phyloP scores from a whole-genome alignment of 2,113 vertebrate species.

The Felis chaus region DNA sequence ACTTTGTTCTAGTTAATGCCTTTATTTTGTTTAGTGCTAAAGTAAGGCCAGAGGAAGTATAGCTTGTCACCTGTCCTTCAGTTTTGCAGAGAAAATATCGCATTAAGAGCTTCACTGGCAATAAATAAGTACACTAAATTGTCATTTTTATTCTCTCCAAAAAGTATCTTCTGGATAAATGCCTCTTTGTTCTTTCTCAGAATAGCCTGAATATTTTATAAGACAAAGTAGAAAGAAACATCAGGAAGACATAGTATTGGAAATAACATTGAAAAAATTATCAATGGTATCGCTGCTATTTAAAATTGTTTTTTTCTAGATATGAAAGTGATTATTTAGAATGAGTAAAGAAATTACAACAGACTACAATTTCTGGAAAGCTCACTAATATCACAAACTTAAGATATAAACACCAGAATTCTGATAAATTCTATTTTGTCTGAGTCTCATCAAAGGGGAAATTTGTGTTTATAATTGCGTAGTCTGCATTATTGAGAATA shows the following conservation, averaged over 20 bases:
- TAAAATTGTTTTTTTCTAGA: background rate
- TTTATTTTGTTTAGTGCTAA: slow-evolving; percentile 37
- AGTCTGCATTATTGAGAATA: slow-evolving; percentile 11
- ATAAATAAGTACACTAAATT: slow-evolving; percentile 32
- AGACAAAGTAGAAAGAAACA: slow-evolving; percentile 22
- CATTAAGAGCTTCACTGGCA: background rate
- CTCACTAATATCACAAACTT: background rate
- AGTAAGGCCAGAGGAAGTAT: background rate
- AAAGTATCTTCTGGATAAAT: background rate
- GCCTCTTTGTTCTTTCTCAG: slow-evolving; percentile 16
- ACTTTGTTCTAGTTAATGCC: background rate
- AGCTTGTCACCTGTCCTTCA: background rate
- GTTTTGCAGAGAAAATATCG: background rate
- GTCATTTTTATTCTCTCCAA: background rate
- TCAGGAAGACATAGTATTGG: background rate
- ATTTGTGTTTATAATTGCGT: background rate
- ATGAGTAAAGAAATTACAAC: slow-evolving; percentile 48
- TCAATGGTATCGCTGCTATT: background rate
- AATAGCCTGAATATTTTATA: background rate
- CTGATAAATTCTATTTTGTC: slow-evolving; percentile 27
- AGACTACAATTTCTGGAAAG: background rate
- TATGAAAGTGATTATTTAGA: slow-evolving; percentile 1
- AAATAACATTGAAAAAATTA: background rate
- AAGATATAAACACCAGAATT: background rate
- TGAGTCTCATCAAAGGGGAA: background rate